These are phyloP conservation scores for Callimico goeldii DNA, from an alignment of 2,797 vertebrate species.

Conservation along the genomic window DNA sequence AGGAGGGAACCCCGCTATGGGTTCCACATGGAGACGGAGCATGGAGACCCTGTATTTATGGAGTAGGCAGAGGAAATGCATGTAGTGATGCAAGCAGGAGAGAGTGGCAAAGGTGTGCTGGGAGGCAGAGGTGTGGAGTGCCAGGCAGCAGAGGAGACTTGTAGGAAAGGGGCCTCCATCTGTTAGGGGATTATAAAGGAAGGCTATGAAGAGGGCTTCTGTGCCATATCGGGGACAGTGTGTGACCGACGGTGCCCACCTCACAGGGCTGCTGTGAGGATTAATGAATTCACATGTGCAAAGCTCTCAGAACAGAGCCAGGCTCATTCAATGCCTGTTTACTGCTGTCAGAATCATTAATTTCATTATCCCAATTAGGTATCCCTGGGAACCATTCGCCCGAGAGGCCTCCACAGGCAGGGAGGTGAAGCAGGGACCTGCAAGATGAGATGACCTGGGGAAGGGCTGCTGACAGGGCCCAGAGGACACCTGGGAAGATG, in stretches of 20 bases:
- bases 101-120: accelerated
- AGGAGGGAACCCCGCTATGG: not conserved
- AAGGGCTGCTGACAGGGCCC: not conserved
- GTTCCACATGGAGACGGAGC: too few relatives aligned
- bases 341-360: not conserved
- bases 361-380: not conserved
- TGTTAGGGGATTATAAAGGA: not conserved
- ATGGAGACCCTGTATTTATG: accelerated
- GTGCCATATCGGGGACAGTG: not conserved
- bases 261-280: not conserved
- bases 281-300: not conserved
- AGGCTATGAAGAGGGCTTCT: not conserved
- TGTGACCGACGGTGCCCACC: accelerated
- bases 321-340: not conserved
- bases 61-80: not conserved
- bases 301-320: not conserved
- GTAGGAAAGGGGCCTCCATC: not conserved
- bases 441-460: not conserved
- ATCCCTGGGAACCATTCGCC: not conserved
- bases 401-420: not conserved
- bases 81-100: accelerated
- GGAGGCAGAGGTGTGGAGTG: accelerated
- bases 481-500: not conserved
- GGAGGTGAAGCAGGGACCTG: not conserved
- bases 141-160: not conserved